A percentile compares a stretch with the other conserved stretches of the same genome.
phyloP scores from a whole-genome alignment of 2,113 vertebrate species.

The Deroptyus accipitrinus region DNA sequence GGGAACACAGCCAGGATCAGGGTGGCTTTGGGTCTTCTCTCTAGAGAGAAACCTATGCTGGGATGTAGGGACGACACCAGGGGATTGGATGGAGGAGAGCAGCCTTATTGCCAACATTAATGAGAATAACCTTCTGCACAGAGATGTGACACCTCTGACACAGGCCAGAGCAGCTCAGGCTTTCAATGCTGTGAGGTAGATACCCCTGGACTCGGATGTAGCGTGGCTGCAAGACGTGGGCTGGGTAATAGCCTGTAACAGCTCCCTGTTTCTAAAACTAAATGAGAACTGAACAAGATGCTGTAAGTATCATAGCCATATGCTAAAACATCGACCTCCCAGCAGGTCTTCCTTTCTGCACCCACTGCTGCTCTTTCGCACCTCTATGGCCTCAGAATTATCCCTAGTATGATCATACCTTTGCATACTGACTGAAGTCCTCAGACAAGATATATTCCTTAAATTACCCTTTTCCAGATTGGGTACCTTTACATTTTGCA shows the following conservation, averaged over 20 bases:
- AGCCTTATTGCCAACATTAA: not conserved
- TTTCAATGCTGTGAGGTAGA: not conserved
- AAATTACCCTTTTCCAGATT: not conserved
- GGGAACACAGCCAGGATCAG: accelerated
- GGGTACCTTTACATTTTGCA: not conserved
- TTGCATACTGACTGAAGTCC: not conserved
- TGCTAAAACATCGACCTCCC: accelerated
- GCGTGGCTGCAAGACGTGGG: no score
- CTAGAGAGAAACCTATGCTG: not conserved
- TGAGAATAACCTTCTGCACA: not conserved
- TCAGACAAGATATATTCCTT: not conserved
- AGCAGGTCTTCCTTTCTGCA: not conserved
- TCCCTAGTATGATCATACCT: not conserved
- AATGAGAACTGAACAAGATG: not conserved
- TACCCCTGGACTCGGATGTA: not conserved
- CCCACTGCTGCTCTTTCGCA: not conserved
- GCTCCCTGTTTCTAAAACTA: no score
- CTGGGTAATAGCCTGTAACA: not conserved
- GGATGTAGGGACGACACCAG: not conserved
- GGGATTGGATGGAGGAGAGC: not conserved
- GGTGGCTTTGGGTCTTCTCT: not conserved
- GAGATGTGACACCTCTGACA: not conserved
- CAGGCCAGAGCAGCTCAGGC: not conserved
- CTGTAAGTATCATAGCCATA: accelerated
- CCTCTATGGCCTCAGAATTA: no score